Percentiles rank a stretch among this genome's conserved stretches.
phyloP scores from a whole-genome alignment of 2,888 invertebrate species.

The Drosophila cognata region DNA sequence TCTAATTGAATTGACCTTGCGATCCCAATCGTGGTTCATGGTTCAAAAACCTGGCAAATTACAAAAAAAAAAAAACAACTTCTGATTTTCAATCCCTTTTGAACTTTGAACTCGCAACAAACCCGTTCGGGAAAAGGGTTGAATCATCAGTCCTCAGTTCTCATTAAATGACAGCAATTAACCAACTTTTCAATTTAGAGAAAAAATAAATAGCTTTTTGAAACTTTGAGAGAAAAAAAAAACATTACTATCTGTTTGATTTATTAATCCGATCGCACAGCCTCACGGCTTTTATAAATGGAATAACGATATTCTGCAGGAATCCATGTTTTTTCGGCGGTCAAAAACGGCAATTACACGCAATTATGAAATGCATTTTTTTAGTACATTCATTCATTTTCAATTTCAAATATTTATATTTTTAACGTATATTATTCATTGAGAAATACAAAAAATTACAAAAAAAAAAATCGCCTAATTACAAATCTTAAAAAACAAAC shows the following conservation, averaged over 20 bases:
- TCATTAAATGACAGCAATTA: slow-evolving; percentile 14
- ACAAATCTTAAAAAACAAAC: background rate
- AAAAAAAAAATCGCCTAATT: background rate
- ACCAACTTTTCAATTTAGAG: background rate
- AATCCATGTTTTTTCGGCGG: no score
- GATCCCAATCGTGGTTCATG: slow-evolving; percentile 9
- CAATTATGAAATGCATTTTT: no score
- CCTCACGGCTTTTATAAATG: no score
- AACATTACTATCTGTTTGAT: no score
- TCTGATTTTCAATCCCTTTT: slow-evolving; percentile 16
- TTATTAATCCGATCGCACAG: no score
- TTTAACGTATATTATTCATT: background rate
- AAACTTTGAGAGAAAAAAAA: background rate
- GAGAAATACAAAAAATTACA: background rate
- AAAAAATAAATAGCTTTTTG: background rate
- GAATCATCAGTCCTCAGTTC: background rate
- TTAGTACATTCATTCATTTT: no score
- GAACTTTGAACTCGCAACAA: slow-evolving; percentile 36
- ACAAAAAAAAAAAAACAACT: background rate
- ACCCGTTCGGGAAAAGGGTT: slow-evolving; percentile 29
- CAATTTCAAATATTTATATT: background rate
- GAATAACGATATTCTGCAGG: no score
- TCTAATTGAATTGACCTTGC: slow-evolving; percentile 33
- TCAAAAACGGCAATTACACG: no score
- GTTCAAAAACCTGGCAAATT: slow-evolving; percentile 23